phyloP scores from a whole-genome alignment of 2,888 invertebrate genomes.

The Drosophila ezoana region DNA sequence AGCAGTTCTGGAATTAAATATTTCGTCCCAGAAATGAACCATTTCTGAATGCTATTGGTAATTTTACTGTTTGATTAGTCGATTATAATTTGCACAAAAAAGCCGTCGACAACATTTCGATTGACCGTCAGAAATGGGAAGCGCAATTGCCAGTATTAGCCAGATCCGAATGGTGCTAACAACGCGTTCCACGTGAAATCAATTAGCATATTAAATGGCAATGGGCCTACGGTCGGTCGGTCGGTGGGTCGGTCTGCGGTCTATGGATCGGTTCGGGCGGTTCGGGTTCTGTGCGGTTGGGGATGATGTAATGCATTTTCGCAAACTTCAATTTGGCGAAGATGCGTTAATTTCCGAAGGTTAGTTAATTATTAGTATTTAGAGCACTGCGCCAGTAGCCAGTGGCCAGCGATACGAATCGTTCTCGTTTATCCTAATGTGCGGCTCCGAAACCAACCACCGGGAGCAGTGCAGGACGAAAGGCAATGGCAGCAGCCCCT shows the following conservation, averaged over 20 bases:
- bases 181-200: conserved; percentile 68
- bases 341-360: conserved; percentile 71
- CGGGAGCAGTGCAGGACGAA: conserved; percentile 11
- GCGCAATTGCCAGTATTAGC: conserved; percentile 36
- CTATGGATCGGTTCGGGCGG: background rate
- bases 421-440: conserved; percentile 13
- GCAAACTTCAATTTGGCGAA: conserved; percentile 65
- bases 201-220: conserved; percentile 67
- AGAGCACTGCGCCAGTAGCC: conserved; percentile 48
- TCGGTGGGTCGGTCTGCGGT: background rate
- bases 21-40: no score
- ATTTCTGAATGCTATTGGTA: background rate
- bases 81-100: conserved; percentile 6
- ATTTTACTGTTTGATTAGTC: conserved; percentile 12
- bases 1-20: background rate
- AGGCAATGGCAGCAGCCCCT: conserved; percentile 48
- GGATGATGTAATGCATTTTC: conserved; percentile 70
- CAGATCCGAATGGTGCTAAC: conserved; percentile 56
- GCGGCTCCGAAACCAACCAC: conserved; percentile 40
- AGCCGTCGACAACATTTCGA: conserved; percentile 9
- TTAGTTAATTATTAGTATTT: conserved; percentile 55
- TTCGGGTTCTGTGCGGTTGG: background rate
- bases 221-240: conserved; percentile 6
- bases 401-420: conserved; percentile 23
- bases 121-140: conserved; percentile 4